Evolutionary conservation across 2,113 vertebrate genomes (phyloP).

Genomic region (Pheucticus melanocephalus): DNA sequence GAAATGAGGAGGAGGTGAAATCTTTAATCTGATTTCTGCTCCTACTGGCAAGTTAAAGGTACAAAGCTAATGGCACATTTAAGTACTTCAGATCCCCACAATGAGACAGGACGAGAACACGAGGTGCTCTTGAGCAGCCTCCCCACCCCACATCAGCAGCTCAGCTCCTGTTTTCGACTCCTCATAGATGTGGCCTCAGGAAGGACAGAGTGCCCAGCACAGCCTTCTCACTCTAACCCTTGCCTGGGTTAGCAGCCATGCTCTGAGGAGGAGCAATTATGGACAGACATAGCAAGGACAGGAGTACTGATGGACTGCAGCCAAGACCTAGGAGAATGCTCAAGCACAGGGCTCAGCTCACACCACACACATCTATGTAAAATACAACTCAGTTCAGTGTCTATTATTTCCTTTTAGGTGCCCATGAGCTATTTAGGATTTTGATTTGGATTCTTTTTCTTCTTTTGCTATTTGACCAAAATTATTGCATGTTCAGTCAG

Average conservation of each 20-base stretch:
- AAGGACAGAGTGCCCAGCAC: neutral
- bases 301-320: neutral
- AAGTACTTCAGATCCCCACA: neutral
- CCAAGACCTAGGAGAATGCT: neutral
- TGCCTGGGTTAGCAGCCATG: neutral
- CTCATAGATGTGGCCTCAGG: neutral
- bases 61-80: neutral
- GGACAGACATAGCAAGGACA: neutral
- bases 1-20: neutral
- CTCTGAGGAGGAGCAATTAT: neutral
- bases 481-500: neutral
- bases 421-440: neutral
- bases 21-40: constrained; percentile 15
- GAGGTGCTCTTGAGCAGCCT: neutral
- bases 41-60: neutral
- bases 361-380: neutral
- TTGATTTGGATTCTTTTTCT: neutral
- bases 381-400: neutral
- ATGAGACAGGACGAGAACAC: neutral
- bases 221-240: neutral
- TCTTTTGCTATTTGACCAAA: neutral
- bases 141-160: neutral
- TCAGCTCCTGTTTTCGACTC: neutral
- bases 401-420: neutral
- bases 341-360: neutral